Percentiles rank a stretch among this genome's conserved stretches.
phyloP scores from a whole-genome alignment of 2,888 invertebrate species.

The Branchellion lobata region DNA sequence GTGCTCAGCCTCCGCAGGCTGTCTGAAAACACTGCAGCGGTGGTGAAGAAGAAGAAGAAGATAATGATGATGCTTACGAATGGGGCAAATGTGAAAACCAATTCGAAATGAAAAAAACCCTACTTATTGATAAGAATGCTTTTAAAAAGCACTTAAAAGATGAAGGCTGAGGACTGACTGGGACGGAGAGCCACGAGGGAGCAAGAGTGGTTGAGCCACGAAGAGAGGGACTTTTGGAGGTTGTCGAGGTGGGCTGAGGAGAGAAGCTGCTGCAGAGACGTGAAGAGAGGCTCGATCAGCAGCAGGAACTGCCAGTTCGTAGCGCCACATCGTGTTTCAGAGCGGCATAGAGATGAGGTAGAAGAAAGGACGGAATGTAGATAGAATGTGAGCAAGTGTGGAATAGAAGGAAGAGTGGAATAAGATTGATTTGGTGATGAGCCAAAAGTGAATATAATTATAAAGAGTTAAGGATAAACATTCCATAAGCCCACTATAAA shows the following conservation, averaged over 20 bases:
- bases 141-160: neutral
- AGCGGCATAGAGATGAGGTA: too few species aligned
- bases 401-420: neutral
- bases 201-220: slow-evolving; percentile 37
- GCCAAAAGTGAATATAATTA: too few species aligned
- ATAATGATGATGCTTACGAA: too few species aligned
- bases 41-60: too few species aligned
- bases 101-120: too few species aligned
- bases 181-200: slow-evolving; percentile 36
- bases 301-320: slow-evolving; percentile 39
- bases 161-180: slow-evolving; percentile 4
- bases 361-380: too few species aligned
- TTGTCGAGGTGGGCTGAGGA: slow-evolving; percentile 4
- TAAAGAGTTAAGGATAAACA: too few species aligned
- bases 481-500: too few species aligned
- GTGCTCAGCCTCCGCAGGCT: slow-evolving; percentile 19
- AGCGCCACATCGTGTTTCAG: too few species aligned
- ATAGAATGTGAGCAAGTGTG: neutral
- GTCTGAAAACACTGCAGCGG: slow-evolving; percentile 19
- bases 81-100: too few species aligned
- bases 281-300: slow-evolving; percentile 35
- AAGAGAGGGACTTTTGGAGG: slow-evolving; percentile 16
- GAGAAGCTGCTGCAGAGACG: slow-evolving; percentile 30
- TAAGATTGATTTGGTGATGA: too few species aligned
- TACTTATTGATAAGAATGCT: neutral